A percentile compares a stretch with the other conserved stretches of the same genome.
phyloP scores from a whole-genome alignment of 2,797 vertebrate species.

The Myotis daubentonii region DNA sequence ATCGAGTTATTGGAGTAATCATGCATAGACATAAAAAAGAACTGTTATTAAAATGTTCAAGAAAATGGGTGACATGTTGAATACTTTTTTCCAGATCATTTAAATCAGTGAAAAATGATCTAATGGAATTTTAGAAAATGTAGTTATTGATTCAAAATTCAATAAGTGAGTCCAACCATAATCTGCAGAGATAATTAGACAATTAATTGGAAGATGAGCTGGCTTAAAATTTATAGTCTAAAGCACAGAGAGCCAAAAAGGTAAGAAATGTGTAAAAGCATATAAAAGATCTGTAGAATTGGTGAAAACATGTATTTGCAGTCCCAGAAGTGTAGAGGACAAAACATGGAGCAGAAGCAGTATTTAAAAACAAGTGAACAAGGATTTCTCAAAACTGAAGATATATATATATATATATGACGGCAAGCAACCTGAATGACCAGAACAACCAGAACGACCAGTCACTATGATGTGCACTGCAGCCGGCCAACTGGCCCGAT shows the following conservation, averaged over 20 bases:
- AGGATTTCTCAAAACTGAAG: background rate
- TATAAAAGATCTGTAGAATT: background rate
- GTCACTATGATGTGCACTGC: too few relatives aligned
- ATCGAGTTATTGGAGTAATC: background rate
- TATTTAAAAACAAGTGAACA: background rate
- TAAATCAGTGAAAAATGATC: background rate
- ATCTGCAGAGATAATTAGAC: background rate
- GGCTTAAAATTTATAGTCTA: background rate
- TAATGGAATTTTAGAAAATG: background rate
- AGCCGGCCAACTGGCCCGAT: too few relatives aligned
- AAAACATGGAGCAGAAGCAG: background rate
- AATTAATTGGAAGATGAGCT: background rate
- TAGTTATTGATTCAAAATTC: background rate
- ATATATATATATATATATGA: background rate
- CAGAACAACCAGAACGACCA: too few relatives aligned
- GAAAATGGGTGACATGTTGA: background rate
- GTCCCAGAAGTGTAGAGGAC: background rate
- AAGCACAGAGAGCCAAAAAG: background rate
- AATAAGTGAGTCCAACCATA: background rate
- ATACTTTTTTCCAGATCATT: background rate
- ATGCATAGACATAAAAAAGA: background rate
- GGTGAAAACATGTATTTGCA: background rate
- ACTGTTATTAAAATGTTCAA: background rate
- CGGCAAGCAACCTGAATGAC: too few relatives aligned
- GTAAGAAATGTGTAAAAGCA: background rate